Evolutionary conservation across 92 coral and sea anemone genomes (phyloP).

Genomic region (Epizoanthus illoricatus): DNA sequence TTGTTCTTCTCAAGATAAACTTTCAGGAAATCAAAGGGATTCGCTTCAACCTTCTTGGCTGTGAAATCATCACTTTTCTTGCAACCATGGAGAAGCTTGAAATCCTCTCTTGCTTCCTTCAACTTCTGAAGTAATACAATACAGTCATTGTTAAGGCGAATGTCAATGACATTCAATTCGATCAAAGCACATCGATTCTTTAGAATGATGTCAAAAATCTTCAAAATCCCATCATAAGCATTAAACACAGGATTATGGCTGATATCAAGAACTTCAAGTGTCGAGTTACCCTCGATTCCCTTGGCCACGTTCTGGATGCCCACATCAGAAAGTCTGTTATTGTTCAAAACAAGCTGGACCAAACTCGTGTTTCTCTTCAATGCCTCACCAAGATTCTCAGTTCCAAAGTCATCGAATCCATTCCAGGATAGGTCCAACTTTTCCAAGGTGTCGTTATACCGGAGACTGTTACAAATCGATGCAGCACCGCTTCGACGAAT

Average conservation of each 20-base stretch:
- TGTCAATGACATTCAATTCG: conserved; percentile 53
- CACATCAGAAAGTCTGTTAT: conserved; percentile 71
- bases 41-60: conserved; percentile 59
- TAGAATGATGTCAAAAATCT: conserved; percentile 49
- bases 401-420: conserved; percentile 82
- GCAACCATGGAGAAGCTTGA: conserved; percentile 70
- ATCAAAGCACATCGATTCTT: conserved; percentile 51
- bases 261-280: conserved; percentile 59
- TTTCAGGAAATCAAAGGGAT: conserved; percentile 74
- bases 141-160: conserved; percentile 57
- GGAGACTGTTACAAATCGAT: conserved; percentile 64
- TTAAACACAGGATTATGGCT: conserved; percentile 68
- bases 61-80: conserved; percentile 71
- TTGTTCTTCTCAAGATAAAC: conserved; percentile 67
- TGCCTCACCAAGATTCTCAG: conserved; percentile 66
- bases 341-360: conserved; percentile 61
- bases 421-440: conserved; percentile 82
- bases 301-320: conserved; percentile 65
- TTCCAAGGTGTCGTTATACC: conserved; percentile 69
- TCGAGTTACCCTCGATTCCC: conserved; percentile 63
- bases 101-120: conserved; percentile 45
- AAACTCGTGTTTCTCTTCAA: conserved; percentile 70
- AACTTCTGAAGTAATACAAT: conserved; percentile 48
- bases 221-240: conserved; percentile 50
- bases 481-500: conserved; percentile 73